phyloP scores from a whole-genome alignment of 2,113 vertebrate species.

The Phrynosoma platyrhinos region DNA sequence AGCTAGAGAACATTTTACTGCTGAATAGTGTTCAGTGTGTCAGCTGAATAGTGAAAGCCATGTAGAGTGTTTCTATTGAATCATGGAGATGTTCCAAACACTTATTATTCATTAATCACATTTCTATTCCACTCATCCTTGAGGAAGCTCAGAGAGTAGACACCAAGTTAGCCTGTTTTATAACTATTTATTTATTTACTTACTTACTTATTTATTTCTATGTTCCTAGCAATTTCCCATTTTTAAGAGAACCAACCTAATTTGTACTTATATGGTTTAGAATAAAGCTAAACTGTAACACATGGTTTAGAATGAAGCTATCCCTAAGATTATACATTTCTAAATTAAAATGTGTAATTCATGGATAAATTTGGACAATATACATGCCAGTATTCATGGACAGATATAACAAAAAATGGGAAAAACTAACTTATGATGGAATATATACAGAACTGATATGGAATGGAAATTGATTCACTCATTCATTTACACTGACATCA shows the following conservation, averaged over 20 bases:
- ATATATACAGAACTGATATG: not conserved
- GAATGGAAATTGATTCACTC: not conserved
- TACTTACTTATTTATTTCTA: too few species aligned
- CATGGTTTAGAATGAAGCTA: not conserved
- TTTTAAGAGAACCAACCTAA: not conserved
- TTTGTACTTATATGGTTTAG: not conserved
- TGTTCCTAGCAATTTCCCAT: not conserved
- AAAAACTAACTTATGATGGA: not conserved
- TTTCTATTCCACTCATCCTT: not conserved
- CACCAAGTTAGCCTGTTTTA: not conserved
- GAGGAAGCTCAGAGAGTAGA: not conserved
- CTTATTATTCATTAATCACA: not conserved
- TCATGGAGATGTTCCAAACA: not conserved
- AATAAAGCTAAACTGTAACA: not conserved
- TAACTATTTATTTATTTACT: not conserved
- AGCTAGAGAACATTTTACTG: conserved; percentile 4
- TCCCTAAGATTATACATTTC: not conserved
- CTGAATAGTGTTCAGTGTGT: not conserved
- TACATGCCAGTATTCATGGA: not conserved
- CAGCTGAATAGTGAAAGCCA: not conserved
- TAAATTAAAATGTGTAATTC: too few species aligned
- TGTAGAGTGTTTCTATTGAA: not conserved
- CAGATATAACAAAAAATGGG: not conserved
- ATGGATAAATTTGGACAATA: too few species aligned
- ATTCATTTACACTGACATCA: not conserved